These are phyloP conservation scores for Tribolium madens DNA, from an alignment of 1,140 invertebrate genomes.

Conservation along the genomic window DNA sequence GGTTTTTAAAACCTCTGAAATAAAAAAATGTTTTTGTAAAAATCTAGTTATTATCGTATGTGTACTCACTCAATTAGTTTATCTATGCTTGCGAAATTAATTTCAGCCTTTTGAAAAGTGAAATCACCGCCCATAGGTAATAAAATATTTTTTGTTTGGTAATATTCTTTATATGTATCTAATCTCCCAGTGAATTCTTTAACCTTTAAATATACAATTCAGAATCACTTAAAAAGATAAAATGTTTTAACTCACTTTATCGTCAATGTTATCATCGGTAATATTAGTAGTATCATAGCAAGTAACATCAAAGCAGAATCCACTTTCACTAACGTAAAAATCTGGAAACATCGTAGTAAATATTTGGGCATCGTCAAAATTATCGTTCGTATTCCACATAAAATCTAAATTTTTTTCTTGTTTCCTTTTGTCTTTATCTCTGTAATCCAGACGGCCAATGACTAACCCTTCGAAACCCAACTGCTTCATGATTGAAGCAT, in stretches of 20 bases:
- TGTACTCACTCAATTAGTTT: slow-evolving; percentile 77
- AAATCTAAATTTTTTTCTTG: slow-evolving; percentile 78
- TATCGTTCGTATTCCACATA: slow-evolving; percentile 71
- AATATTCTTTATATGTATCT: slow-evolving; percentile 43
- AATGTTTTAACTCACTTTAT: slow-evolving; percentile 66
- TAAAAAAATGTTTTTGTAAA: slow-evolving; percentile 50
- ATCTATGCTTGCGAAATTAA: slow-evolving; percentile 78
- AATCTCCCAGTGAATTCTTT: slow-evolving; percentile 48
- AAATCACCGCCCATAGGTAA: slow-evolving; percentile 60
- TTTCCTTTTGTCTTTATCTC: slow-evolving; percentile 76
- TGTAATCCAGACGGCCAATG: slow-evolving; percentile 80
- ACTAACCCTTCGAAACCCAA: slow-evolving; percentile 81
- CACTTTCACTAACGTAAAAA: slow-evolving; percentile 83
- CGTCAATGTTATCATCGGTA: slow-evolving; percentile 79
- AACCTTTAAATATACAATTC: background rate
- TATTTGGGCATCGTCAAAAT: background rate
- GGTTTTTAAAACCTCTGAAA: slow-evolving; percentile 71
- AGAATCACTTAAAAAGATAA: too few relatives aligned
- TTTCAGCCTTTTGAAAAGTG: slow-evolving; percentile 70
- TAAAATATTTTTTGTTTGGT: slow-evolving; percentile 56
- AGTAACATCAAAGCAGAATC: slow-evolving; percentile 90
- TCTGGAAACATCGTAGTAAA: slow-evolving; percentile 82
- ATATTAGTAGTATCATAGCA: slow-evolving; percentile 87
- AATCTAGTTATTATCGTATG: background rate
- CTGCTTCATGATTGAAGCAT: slow-evolving; percentile 76